Base-by-base conservation (phyloP, 2,113 vertebrate species). In the Polyodon spathula region DNA sequence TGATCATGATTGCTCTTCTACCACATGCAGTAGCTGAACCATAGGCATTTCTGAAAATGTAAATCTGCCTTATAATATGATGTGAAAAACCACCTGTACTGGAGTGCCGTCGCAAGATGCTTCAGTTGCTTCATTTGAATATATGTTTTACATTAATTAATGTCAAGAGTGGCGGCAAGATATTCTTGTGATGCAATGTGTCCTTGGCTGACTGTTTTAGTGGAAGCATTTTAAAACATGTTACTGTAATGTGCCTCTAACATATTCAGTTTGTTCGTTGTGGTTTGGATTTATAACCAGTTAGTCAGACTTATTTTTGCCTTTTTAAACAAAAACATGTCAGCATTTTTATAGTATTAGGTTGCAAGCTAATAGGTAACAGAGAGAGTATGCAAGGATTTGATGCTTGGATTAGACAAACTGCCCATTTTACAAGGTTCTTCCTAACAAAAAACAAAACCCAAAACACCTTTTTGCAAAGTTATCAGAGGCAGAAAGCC, bases 141-240 rank as follows among this genome's bases (percentile, higher is more conserved):
- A 40, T 53, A 41, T 41, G 8, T 59, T 10, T 50, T 37, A 42
- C 52, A 48, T 14, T 54, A 54, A 59, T 59, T n/a, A 56, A 41
- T 37, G 52, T 56, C 40, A 55, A 56, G 52, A 41, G 41, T 53
- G 54, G 40, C 41, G 2, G 11, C 40, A 17, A 27, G 37, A 14
- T 27, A 51, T 54, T 37, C 44, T 52, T 16, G 40, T 14, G 15
- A 27, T 37, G 40, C 53, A 11, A 11, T 41, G 61, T 56, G 60
- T 61, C 60, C 60, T 53, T 50, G 40, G 53, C 53, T 56, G 58
- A 27, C 43, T 17, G 27, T 44, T 43, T 62, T 62, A 62, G 55
- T 62, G 53, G 56, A 53, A 46, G 51, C 54, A 56, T 53, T 56
- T 55, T 56, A 16, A 52, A 62, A 17, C 8, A 6, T 14, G 40